Evolutionary conservation across 2,888 invertebrate species (phyloP).

Genomic region (Drosophila niveifrons): DNA sequence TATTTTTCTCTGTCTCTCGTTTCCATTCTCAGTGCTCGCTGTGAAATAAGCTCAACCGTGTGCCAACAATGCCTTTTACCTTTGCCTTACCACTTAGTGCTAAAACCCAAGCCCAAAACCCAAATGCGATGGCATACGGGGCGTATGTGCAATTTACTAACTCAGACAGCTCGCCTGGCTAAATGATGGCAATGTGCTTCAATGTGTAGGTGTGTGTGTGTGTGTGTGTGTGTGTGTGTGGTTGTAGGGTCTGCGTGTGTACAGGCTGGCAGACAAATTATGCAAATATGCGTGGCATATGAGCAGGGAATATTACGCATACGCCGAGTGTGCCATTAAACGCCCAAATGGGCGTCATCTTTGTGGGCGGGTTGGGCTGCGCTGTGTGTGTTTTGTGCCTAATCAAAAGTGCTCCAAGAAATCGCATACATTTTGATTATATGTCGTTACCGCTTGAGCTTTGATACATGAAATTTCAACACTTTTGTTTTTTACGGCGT

Average conservation of each 20-base stretch:
- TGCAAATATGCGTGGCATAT: slow-evolving; percentile 75
- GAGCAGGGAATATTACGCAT: slow-evolving; percentile 74
- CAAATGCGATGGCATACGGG: slow-evolving; percentile 57
- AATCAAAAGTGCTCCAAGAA: slow-evolving; percentile 63
- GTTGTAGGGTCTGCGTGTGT: slow-evolving; percentile 10
- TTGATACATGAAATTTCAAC: slow-evolving; percentile 31
- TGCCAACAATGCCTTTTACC: slow-evolving; percentile 40
- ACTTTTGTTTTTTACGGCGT: slow-evolving; percentile 15
- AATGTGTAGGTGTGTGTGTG: slow-evolving; percentile 7
- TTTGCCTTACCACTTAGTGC: slow-evolving; percentile 3
- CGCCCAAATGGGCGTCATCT: slow-evolving; percentile 40
- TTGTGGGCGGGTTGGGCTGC: slow-evolving; percentile 1
- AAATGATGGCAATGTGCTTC: slow-evolving; percentile 69
- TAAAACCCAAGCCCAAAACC: slow-evolving; percentile 7
- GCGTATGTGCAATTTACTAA: slow-evolving; percentile 78
- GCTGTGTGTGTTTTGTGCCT: slow-evolving; percentile 57
- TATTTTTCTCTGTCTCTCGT: too few relatives aligned
- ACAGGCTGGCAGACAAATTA: slow-evolving; percentile 65
- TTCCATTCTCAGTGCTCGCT: background rate
- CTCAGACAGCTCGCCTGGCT: slow-evolving; percentile 72
- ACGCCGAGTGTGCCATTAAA: slow-evolving; percentile 75
- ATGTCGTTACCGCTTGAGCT: slow-evolving; percentile 36
- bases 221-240: slow-evolving; percentile 10
- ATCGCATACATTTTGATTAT: slow-evolving; percentile 51
- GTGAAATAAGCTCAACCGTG: slow-evolving; percentile 45